phyloP scores from a whole-genome alignment of 2,888 invertebrate genomes.

The Plusia festucae region DNA sequence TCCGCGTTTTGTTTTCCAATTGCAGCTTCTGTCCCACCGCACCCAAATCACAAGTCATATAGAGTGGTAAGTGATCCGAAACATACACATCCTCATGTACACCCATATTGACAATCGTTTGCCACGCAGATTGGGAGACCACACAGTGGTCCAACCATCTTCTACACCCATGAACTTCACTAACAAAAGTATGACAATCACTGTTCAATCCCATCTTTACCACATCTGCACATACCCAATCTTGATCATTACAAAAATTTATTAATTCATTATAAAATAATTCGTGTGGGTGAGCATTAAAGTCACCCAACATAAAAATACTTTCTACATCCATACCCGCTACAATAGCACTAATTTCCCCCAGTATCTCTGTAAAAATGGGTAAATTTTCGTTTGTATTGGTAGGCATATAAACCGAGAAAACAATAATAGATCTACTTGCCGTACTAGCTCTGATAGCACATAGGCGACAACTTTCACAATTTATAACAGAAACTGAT shows the following conservation, averaged over 20 bases:
- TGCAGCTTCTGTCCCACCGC: not conserved
- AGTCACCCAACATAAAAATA: slow-evolving; percentile 23
- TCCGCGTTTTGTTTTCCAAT: not conserved
- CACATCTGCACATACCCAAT: not conserved
- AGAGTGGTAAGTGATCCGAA: not conserved
- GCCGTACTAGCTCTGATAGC: slow-evolving; percentile 5
- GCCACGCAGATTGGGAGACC: not conserved
- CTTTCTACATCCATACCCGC: slow-evolving; percentile 17
- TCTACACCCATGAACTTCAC: not conserved
- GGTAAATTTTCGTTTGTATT: slow-evolving; percentile 12
- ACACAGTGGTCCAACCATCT: not conserved
- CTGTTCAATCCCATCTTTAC: not conserved
- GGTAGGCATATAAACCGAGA: slow-evolving; percentile 19
- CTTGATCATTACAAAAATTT: not conserved
- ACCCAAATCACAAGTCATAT: not conserved
- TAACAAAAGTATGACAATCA: not conserved
- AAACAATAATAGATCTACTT: slow-evolving; percentile 13
- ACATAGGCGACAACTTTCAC: slow-evolving; percentile 9
- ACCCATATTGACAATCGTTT: not conserved
- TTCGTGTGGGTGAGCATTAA: not conserved
- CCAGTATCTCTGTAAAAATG: slow-evolving; percentile 9
- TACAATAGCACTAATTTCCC: slow-evolving; percentile 10
- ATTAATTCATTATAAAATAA: not conserved
- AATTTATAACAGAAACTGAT: slow-evolving; percentile 13
- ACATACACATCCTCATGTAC: not conserved